Base-by-base conservation (phyloP, 2,888 invertebrate genomes). In the Cryptus viduatorius region DNA sequence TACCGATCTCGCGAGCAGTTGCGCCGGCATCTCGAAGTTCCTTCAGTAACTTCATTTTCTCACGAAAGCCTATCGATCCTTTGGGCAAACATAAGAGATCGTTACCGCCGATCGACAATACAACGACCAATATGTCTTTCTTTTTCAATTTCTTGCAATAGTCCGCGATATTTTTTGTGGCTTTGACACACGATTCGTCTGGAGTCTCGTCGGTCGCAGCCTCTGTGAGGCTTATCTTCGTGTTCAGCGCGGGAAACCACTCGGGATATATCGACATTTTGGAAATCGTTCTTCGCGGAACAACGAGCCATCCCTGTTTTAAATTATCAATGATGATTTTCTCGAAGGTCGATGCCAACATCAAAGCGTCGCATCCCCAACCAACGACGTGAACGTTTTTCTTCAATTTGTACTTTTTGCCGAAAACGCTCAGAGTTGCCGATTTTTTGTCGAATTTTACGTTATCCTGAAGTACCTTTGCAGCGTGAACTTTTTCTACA, bases 91-190 rank as follows among this genome's bases (percentile, higher is more conserved):
- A 95, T 4, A 96, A 91, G 12, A 96, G 93, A 29, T 96, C 95
- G n/a, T 96, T 96, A 1, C 96, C 96, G 14, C 96, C 96, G 67
- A 96, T 96, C 91, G 94, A 93, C 14, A 96, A 94, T 42, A 96
- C 93, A 3, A 96, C 95, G 29, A 96, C 88, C 24, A 96, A 91
- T 19, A 96, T 88, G 88, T 96, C 95, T 29, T 91, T 88, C 61
- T 93, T 90, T 37, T 91, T 92, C 53, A 95, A 91, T 16, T 89
- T 89, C 69, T 93, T 88, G 1, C 95, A 94, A 76, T 95, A 90
- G 0, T 94, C 87, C 3, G 94, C 89, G 67, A 96, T 95, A 72
- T 92, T 91, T 65, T 90, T 87, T 0, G 96, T 94, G 0, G 95
- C 94, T 10, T 84, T 77, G 19, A 94, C 91, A 0, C 96, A 94